Percentiles rank a stretch among this genome's conserved stretches.
These are phyloP conservation scores for Ophion ellenae DNA, from an alignment of 2,888 invertebrate genomes.

Conservation along the genomic window DNA sequence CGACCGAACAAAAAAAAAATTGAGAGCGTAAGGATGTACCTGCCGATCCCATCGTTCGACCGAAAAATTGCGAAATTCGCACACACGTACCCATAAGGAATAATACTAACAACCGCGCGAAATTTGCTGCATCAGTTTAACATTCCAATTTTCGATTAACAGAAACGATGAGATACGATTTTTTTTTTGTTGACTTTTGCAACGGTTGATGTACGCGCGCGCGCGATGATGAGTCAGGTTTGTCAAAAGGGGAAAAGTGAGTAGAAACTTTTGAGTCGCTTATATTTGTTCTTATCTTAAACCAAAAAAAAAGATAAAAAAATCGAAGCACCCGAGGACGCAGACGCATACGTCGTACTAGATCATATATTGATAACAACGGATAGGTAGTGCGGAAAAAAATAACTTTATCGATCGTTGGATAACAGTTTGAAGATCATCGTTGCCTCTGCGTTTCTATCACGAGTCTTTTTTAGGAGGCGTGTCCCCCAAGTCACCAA, in stretches of 20 bases:
- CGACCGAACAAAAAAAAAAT: too few species aligned
- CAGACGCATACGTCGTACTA: not conserved
- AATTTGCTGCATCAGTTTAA: conserved; percentile 5
- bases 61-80: not conserved
- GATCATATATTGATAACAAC: not conserved
- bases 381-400: not conserved
- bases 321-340: not conserved
- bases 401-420: conserved; percentile 14
- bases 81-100: not conserved
- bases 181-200: not conserved
- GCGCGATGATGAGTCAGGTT: too few species aligned
- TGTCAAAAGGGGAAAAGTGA: too few species aligned
- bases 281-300: not conserved
- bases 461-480: conserved; percentile 1
- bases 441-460: not conserved
- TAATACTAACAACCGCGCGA: not conserved
- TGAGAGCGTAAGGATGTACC: too few species aligned
- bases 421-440: conserved; percentile 14
- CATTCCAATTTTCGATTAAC: not conserved
- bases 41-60: too few species aligned
- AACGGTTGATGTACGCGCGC: not conserved
- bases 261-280: too few species aligned
- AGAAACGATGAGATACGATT: not conserved
- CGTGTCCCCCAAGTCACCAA: not conserved
- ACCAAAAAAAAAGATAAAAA: not conserved